Evolutionary conservation across 1,140 invertebrate species (phyloP).

Genomic region (Euschistus heros): DNA sequence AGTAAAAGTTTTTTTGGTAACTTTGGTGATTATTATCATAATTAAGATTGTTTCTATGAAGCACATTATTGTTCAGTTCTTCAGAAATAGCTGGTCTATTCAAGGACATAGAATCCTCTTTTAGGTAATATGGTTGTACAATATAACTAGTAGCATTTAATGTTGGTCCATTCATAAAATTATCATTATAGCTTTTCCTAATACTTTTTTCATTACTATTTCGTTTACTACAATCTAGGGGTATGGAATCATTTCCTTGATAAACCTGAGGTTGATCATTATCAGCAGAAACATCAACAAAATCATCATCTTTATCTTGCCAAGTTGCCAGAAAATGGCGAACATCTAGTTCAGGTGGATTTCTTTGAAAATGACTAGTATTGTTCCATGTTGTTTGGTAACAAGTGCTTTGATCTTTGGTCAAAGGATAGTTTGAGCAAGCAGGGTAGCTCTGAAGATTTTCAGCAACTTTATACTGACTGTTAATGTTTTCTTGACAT

Average conservation of each 20-base stretch:
- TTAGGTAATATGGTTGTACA: conserved; percentile 9
- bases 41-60: conserved; percentile 7
- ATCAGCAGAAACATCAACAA: background rate
- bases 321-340: conserved; percentile 3
- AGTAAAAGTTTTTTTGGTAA: conserved; percentile 13
- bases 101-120: background rate
- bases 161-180: background rate
- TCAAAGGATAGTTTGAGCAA: background rate
- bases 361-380: conserved; percentile 8
- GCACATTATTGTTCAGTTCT: background rate
- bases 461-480: background rate
- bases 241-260: background rate
- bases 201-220: background rate
- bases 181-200: background rate
- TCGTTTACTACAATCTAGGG: conserved; percentile 4
- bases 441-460: conserved; percentile 1
- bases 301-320: conserved; percentile 14
- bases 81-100: conserved; percentile 5
- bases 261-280: background rate
- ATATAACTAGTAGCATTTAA: conserved; percentile 3
- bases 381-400: conserved; percentile 7
- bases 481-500: background rate
- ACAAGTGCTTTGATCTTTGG: conserved; percentile 11
- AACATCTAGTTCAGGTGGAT: conserved; percentile 10
- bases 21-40: conserved; percentile 7